Conservation (phyloP, 2,113 vertebrate species). For the Hypocryptadius cinnamomeus region DNA sequence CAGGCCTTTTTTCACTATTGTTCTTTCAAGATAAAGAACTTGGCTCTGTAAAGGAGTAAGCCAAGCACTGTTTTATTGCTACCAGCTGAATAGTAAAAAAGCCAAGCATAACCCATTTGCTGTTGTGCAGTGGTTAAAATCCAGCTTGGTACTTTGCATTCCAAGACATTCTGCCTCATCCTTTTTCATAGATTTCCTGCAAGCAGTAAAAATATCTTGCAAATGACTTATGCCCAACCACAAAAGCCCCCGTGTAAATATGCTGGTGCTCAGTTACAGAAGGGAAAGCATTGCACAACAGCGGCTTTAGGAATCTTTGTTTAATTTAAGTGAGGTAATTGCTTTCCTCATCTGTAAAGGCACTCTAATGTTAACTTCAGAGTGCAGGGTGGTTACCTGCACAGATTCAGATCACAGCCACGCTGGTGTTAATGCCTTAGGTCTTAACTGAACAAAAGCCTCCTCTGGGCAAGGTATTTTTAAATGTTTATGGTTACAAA, state of each 20-base stretch:
- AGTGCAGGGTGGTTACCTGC: constrained; percentile 1
- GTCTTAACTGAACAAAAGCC: not conserved
- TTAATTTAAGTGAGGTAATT: constrained; percentile 33
- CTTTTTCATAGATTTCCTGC: constrained; percentile 36
- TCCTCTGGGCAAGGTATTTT: not conserved
- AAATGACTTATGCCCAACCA: not conserved
- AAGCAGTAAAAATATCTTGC: constrained; percentile 49
- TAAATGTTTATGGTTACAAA: not conserved
- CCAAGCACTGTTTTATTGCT: constrained; percentile 46
- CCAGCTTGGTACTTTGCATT: constrained; percentile 28
- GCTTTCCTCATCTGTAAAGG: not conserved
- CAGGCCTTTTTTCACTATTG: constrained; percentile 44
- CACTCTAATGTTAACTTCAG: not conserved
- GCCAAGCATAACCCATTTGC: constrained; percentile 44
- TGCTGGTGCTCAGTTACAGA: constrained; percentile 31
- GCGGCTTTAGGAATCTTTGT: not conserved
- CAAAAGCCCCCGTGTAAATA: constrained; percentile 45
- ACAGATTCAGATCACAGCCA: not conserved
- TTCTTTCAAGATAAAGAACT: constrained; percentile 55
- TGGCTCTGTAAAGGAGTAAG: constrained; percentile 22
- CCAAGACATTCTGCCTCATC: constrained; percentile 16
- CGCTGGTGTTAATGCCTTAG: not conserved
- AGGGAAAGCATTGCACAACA: not conserved
- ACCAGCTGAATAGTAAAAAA: constrained; percentile 57
- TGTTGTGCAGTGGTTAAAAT: constrained; percentile 48